A percentile compares a stretch with the other conserved stretches of the same genome.
These are phyloP conservation scores for Apamea anceps DNA, from an alignment of 2,888 invertebrate species.

Conservation along the genomic window DNA sequence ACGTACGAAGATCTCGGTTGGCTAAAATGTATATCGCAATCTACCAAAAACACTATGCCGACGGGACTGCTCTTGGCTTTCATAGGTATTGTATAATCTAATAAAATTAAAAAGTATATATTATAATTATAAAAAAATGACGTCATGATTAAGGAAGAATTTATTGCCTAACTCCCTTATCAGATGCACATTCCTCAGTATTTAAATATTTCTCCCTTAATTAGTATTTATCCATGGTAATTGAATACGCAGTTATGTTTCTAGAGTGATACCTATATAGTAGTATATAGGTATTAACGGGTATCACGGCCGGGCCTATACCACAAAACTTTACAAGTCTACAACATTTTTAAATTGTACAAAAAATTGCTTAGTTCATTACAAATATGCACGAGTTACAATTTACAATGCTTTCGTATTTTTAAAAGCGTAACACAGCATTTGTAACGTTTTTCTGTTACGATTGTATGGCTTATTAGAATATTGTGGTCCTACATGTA, in stretches of 20 bases:
- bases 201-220: not conserved
- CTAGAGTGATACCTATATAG: not conserved
- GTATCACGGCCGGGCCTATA: too few species aligned
- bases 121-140: too few species aligned
- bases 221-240: not conserved
- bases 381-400: too few species aligned
- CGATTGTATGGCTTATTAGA: too few species aligned
- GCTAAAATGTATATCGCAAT: slow-evolving; percentile 77
- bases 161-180: not conserved
- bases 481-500: too few species aligned
- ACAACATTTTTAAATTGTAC: too few species aligned
- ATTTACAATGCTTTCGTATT: too few species aligned
- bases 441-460: too few species aligned
- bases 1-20: slow-evolving; percentile 88
- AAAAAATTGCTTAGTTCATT: too few species aligned
- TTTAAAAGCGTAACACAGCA: too few species aligned
- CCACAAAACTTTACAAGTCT: too few species aligned
- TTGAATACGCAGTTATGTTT: not conserved
- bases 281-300: not conserved
- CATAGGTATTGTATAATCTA: slow-evolving; percentile 77
- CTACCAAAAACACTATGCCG: slow-evolving; percentile 60
- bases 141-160: not conserved
- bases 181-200: not conserved
- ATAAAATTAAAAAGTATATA: too few species aligned
- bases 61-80: slow-evolving; percentile 82